Evolutionary conservation across 2,113 vertebrate species (phyloP).

Genomic region (Monarcha castaneiventris): DNA sequence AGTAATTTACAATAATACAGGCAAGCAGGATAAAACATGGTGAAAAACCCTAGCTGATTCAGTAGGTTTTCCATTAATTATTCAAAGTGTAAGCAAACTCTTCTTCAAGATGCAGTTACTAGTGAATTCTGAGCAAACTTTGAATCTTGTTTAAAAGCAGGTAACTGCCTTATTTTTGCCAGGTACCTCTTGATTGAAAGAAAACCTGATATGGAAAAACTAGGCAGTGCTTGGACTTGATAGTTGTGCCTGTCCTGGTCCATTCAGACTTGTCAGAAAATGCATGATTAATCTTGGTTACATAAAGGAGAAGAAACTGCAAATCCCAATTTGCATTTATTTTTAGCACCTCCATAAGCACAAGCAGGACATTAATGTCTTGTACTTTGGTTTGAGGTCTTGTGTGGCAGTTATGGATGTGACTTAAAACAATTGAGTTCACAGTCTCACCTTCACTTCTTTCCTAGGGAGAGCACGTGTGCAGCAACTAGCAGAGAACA

Average conservation of each 20-base stretch:
- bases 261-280: not conserved
- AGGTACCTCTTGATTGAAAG: not conserved
- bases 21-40: not conserved
- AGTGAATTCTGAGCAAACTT: not conserved
- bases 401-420: not conserved
- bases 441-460: not conserved
- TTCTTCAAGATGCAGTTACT: not conserved
- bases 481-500: constrained; percentile 89
- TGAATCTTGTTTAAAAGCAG: not conserved
- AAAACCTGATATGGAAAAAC: not conserved
- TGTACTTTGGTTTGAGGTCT: not conserved
- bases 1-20: not conserved
- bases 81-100: not conserved
- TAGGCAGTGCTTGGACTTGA: not conserved
- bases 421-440: not conserved
- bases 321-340: not conserved
- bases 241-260: not conserved
- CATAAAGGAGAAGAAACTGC: not conserved
- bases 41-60: not conserved
- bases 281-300: not conserved
- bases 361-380: not conserved
- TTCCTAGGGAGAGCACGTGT: constrained; percentile 83
- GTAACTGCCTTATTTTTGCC: not conserved
- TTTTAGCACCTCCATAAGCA: not conserved
- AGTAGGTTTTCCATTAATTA: not conserved